phyloP scores from a whole-genome alignment of 2,797 vertebrate genomes.

The Poliocrania exsul region DNA sequence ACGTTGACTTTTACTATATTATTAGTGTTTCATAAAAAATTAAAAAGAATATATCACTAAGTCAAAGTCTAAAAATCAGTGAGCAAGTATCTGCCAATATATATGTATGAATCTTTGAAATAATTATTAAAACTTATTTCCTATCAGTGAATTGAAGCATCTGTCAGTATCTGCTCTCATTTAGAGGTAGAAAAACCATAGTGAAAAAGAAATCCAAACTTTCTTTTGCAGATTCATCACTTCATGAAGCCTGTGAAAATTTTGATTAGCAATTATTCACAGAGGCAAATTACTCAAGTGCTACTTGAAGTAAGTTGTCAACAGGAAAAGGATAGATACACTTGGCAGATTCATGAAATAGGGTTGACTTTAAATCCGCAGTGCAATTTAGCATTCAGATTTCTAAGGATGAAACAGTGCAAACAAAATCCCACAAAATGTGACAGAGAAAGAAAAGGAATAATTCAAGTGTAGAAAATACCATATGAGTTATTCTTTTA shows the following conservation, averaged over 20 bases:
- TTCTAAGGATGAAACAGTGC: background rate
- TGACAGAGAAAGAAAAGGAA: background rate
- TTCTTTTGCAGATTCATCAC: background rate
- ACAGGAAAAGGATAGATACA: slow-evolving; percentile 51
- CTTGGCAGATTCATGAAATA: slow-evolving; percentile 32
- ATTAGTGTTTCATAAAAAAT: background rate
- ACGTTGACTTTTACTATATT: background rate
- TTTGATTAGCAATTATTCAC: slow-evolving; percentile 55
- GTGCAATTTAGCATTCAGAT: background rate
- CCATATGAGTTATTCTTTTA: background rate
- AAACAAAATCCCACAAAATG: background rate
- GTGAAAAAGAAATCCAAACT: background rate
- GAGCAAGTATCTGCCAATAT: background rate
- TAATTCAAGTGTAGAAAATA: background rate
- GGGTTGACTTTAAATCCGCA: slow-evolving; percentile 39
- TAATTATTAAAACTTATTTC: background rate
- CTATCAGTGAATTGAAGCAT: background rate
- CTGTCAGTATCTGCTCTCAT: background rate
- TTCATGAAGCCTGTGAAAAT: background rate
- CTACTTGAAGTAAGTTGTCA: slow-evolving; percentile 57
- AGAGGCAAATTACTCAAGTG: slow-evolving; percentile 49
- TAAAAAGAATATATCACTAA: background rate
- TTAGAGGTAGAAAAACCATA: background rate
- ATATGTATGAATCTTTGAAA: background rate
- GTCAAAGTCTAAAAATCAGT: background rate